Evolutionary conservation across 2,888 invertebrate species (phyloP).

Genomic region (Eupithecia tripunctaria): DNA sequence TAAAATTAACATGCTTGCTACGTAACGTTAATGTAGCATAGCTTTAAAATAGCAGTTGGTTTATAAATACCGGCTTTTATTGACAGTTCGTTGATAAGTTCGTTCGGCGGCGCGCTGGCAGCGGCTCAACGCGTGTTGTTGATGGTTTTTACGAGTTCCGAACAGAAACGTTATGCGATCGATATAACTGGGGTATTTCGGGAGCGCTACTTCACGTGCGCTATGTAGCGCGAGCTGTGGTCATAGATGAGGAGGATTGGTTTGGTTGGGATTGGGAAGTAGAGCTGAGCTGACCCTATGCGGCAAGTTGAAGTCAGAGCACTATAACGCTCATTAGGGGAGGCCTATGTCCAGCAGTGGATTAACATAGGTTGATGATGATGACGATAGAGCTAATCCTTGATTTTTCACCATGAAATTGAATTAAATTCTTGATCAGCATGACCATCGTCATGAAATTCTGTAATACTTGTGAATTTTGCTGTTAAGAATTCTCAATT

Average conservation of each 20-base stretch:
- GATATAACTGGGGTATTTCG: background rate
- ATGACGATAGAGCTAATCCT: background rate
- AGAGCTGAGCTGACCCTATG: background rate
- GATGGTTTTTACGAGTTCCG: background rate
- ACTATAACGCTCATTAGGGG: too few species aligned
- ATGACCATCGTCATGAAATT: too few species aligned
- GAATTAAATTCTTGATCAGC: too few species aligned
- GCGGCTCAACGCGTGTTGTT: background rate
- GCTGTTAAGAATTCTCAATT: too few species aligned
- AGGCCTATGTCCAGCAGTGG: too few species aligned
- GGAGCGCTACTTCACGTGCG: background rate
- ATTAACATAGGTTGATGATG: too few species aligned
- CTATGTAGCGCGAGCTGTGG: background rate
- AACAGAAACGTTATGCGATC: background rate
- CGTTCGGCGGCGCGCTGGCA: background rate
- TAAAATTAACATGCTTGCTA: background rate
- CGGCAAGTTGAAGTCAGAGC: too few species aligned
- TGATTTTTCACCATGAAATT: too few species aligned
- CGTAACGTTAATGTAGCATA: background rate
- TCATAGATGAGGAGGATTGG: background rate
- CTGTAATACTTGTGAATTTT: too few species aligned
- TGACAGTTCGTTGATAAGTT: background rate
- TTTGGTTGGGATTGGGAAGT: background rate
- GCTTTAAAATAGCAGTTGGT: background rate
- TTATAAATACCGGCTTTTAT: slow-evolving; percentile 1